phyloP scores from a whole-genome alignment of 2,888 invertebrate species.

The Acanthopleura granulata region DNA sequence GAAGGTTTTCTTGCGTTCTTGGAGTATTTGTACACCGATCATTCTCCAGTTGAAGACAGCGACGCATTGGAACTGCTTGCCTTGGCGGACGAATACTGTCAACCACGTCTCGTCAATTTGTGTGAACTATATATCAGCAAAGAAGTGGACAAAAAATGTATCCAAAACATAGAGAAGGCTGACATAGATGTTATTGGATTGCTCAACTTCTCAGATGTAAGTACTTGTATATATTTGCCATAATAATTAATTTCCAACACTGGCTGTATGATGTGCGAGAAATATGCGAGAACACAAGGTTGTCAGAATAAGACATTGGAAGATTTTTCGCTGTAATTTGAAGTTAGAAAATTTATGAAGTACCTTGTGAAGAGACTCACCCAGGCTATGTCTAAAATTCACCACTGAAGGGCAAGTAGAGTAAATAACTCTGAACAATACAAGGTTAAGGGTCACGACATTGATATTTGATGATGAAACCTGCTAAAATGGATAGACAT shows the following conservation, averaged over 20 bases:
- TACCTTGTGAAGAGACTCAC: too few species aligned
- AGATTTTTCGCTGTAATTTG: too few species aligned
- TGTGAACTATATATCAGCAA: conserved; percentile 65
- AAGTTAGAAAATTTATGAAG: too few species aligned
- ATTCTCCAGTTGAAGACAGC: conserved; percentile 58
- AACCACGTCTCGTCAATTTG: conserved; percentile 54
- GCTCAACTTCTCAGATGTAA: conserved; percentile 56
- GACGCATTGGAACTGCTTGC: conserved; percentile 58
- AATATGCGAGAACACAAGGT: too few species aligned
- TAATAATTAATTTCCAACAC: too few species aligned
- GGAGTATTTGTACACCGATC: conserved; percentile 65
- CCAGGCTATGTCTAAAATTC: too few species aligned
- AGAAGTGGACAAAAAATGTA: conserved; percentile 53
- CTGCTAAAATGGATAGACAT: background rate
- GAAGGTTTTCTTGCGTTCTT: conserved; percentile 57
- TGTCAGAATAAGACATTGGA: too few species aligned
- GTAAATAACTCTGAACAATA: too few species aligned
- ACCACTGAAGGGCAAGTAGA: too few species aligned
- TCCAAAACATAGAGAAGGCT: conserved; percentile 55
- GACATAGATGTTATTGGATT: conserved; percentile 62
- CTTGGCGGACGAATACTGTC: conserved; percentile 59
- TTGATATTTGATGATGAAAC: too few species aligned
- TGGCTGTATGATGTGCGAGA: too few species aligned
- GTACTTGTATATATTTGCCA: background rate
- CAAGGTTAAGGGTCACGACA: too few species aligned